Percentiles rank a stretch among this genome's conserved stretches.
Conservation (phyloP, 1,140 invertebrate species). For the Drosophila equinoxialis region DNA sequence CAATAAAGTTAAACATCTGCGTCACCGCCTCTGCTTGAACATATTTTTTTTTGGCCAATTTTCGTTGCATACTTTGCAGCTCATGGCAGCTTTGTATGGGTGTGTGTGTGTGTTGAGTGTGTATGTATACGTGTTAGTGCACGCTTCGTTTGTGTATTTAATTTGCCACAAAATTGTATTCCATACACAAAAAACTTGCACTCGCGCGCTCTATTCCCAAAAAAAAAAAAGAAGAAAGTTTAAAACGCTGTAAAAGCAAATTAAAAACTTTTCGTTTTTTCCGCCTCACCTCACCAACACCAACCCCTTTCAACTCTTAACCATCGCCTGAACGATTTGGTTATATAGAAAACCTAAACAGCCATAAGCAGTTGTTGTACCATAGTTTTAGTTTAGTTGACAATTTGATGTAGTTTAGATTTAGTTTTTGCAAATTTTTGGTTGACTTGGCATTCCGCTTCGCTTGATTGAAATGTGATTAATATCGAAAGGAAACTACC, state of each 20-base stretch:
- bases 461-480: conserved; percentile 2
- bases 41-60: conserved; percentile 45
- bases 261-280: conserved; percentile 61
- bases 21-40: conserved; percentile 4
- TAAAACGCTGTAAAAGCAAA: conserved; percentile 69
- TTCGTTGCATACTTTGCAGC: conserved; percentile 68
- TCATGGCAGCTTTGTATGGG: conserved; percentile 38
- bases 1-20: conserved; percentile 11
- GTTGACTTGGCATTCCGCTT: conserved; percentile 27
- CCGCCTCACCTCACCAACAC: background rate
- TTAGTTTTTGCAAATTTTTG: conserved; percentile 28
- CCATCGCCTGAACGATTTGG: background rate
- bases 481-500: background rate
- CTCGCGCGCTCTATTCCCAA: conserved; percentile 17
- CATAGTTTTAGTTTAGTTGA: conserved; percentile 24
- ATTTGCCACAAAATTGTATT: conserved; percentile 78
- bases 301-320: background rate
- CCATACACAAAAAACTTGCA: conserved; percentile 49
- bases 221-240: conserved; percentile 41
- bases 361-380: conserved; percentile 51
- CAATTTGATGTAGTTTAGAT: conserved; percentile 12
- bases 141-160: conserved; percentile 70
- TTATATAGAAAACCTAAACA: conserved; percentile 45
- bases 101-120: conserved; percentile 20
- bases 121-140: conserved; percentile 30